A percentile compares a stretch with the other conserved stretches of the same genome.
Evolutionary conservation across 2,113 vertebrate species (phyloP).

Genomic region (Plecotus auritus): DNA sequence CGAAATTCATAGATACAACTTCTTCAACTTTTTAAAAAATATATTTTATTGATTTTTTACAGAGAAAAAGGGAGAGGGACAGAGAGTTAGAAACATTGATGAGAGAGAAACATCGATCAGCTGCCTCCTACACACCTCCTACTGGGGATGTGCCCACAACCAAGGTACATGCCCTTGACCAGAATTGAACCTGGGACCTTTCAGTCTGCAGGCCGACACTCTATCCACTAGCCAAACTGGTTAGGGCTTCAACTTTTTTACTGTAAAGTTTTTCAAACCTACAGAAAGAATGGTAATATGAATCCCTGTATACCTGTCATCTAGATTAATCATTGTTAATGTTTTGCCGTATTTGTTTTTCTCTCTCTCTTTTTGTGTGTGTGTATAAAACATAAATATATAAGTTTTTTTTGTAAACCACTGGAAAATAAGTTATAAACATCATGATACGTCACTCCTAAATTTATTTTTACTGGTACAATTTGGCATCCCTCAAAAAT

Average conservation of each 20-base stretch:
- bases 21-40: not conserved
- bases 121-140: no score
- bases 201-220: no score
- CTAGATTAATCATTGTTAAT: not conserved
- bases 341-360: not conserved
- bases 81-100: no score
- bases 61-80: no score
- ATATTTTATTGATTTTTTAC: no score
- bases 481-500: not conserved
- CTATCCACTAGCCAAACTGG: no score
- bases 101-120: no score
- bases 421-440: slow-evolving; percentile 22
- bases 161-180: no score
- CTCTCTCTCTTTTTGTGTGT: not conserved
- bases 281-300: not conserved
- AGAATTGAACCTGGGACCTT: no score
- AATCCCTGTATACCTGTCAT: not conserved
- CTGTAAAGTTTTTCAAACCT: not conserved
- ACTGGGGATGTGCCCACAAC: no score
- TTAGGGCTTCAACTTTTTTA: not conserved
- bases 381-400: not conserved
- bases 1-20: slow-evolving; percentile 16
- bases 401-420: not conserved
- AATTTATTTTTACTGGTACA: not conserved
- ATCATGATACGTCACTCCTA: not conserved